Evolutionary conservation across 2,888 invertebrate species (phyloP).

Genomic region (Drosophila peninsularis): DNA sequence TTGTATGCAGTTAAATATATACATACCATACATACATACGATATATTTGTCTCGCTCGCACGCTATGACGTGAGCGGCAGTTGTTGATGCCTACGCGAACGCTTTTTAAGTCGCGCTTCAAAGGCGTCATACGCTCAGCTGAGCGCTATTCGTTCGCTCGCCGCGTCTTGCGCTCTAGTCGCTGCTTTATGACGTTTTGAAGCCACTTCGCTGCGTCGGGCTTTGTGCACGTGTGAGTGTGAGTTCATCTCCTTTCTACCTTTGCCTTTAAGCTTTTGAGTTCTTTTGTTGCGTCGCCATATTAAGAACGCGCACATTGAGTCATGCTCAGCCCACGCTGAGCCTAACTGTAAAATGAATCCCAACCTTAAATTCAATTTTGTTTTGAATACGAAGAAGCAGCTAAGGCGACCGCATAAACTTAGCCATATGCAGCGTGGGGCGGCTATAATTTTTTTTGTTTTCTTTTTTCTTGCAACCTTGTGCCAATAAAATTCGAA

Average conservation of each 20-base stretch:
- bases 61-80: slow-evolving; percentile 64
- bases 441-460: slow-evolving; percentile 11
- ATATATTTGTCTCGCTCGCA: slow-evolving; percentile 32
- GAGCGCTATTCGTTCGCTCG: slow-evolving; percentile 40
- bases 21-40: background rate
- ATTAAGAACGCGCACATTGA: slow-evolving; percentile 34
- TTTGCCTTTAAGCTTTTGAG: slow-evolving; percentile 22
- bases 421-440: slow-evolving; percentile 51
- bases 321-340: slow-evolving; percentile 23
- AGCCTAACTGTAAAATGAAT: slow-evolving; percentile 47
- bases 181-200: slow-evolving; percentile 41
- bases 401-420: slow-evolving; percentile 37
- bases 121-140: slow-evolving; percentile 68
- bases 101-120: slow-evolving; percentile 59
- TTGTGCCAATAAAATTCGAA: slow-evolving; percentile 66
- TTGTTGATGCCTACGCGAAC: slow-evolving; percentile 44
- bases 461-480: slow-evolving; percentile 43
- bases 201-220: slow-evolving; percentile 24
- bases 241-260: slow-evolving; percentile 34
- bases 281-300: slow-evolving; percentile 22
- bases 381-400: slow-evolving; percentile 13
- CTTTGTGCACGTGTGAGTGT: slow-evolving; percentile 59
- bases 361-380: slow-evolving; percentile 39
- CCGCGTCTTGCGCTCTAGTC: slow-evolving; percentile 17
- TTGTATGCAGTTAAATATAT: slow-evolving; percentile 38